phyloP scores from a whole-genome alignment of 2,888 invertebrate species.

The Lithophane leautieri region DNA sequence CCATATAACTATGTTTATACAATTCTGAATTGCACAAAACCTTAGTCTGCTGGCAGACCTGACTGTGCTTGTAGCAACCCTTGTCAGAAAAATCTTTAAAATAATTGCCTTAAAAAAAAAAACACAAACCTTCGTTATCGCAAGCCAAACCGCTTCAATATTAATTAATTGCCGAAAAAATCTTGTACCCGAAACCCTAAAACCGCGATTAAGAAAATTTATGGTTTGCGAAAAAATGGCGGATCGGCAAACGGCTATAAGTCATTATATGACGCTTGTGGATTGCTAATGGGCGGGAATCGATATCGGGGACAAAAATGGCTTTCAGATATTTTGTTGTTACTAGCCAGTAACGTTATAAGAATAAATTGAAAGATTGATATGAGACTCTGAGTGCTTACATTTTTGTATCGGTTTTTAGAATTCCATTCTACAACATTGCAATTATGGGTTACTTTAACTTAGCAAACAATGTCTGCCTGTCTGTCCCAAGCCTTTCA shows the following conservation, averaged over 20 bases:
- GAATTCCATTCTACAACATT: neutral
- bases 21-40: too few species aligned
- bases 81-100: constrained; percentile 3
- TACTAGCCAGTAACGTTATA: constrained; percentile 17
- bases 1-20: neutral
- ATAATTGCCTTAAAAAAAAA: too few species aligned
- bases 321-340: constrained; percentile 62
- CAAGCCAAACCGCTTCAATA: constrained; percentile 35
- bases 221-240: constrained; percentile 55
- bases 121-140: constrained; percentile 28
- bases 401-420: neutral
- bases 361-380: constrained; percentile 43
- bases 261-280: constrained; percentile 55
- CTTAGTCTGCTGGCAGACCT: neutral
- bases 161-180: constrained; percentile 60
- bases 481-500: neutral
- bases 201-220: constrained; percentile 62
- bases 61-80: neutral
- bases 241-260: constrained; percentile 44
- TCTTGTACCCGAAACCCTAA: constrained; percentile 36
- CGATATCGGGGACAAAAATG: constrained; percentile 63
- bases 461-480: neutral
- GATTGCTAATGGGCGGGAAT: constrained; percentile 59
- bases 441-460: neutral
- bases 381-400: neutral